Conservation (phyloP, 2,113 vertebrate genomes). For the Ellobius talpinus region DNA sequence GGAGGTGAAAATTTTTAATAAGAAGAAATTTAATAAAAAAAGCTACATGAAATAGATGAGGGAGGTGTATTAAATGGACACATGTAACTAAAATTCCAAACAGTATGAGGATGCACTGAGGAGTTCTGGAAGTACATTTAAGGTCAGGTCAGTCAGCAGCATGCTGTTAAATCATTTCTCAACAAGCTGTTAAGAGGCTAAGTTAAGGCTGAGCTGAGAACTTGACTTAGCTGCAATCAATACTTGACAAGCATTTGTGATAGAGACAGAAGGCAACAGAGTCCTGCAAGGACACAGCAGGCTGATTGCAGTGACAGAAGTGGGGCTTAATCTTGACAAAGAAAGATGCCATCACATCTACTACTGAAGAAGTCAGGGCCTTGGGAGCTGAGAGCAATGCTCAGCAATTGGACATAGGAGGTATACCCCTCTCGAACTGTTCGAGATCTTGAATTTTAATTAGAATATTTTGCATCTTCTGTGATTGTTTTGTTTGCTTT, state of each 20-base stretch:
- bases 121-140: not conserved
- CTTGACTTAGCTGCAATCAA: not conserved
- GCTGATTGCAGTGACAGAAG: not conserved
- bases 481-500: not conserved
- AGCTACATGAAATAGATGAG: not conserved
- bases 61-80: not conserved
- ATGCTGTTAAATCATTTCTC: not conserved
- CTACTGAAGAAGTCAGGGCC: not conserved
- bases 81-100: not conserved
- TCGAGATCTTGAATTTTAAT: constrained; percentile 1
- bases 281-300: not conserved
- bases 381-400: not conserved
- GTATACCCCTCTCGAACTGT: not conserved
- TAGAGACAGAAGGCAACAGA: not conserved
- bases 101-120: not conserved
- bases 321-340: not conserved
- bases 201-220: not conserved
- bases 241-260: not conserved
- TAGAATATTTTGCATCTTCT: not conserved
- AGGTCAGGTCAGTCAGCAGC: not conserved
- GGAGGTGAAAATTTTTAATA: too few relatives aligned
- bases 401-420: not conserved
- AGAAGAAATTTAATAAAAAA: too few relatives aligned
- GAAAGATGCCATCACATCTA: not conserved
- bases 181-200: not conserved